Conservation (phyloP, 2,888 invertebrate species). For the Omphaloscelis lunosa region DNA sequence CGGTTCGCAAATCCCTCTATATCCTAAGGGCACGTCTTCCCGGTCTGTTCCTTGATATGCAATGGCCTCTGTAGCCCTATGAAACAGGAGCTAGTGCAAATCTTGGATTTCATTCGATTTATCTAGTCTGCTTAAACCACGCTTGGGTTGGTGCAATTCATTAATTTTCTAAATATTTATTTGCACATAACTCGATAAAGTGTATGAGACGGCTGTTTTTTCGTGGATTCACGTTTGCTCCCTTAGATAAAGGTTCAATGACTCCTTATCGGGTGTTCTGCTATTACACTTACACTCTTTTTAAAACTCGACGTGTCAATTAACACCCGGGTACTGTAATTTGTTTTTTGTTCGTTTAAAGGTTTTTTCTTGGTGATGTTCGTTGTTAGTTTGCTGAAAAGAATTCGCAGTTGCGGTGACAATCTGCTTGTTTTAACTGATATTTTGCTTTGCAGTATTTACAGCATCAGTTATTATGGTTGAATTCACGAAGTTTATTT, state of each 20-base stretch:
- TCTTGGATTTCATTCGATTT: not conserved
- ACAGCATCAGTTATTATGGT: conserved; percentile 18
- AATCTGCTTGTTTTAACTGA: conserved; percentile 38
- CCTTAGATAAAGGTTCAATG: not conserved
- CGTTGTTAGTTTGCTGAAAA: conserved; percentile 24
- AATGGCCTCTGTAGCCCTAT: not conserved
- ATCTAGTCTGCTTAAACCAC: not conserved
- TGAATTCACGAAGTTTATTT: not conserved
- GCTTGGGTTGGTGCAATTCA: not conserved
- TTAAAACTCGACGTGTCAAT: not conserved
- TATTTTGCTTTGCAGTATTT: conserved; percentile 44
- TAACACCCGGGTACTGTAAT: not conserved
- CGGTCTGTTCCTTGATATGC: not conserved
- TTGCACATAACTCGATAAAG: not conserved
- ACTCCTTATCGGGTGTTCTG: not conserved
- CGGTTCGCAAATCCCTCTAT: not conserved
- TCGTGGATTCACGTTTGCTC: not conserved
- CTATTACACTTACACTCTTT: not conserved
- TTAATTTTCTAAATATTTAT: not conserved
- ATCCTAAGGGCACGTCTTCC: not conserved
- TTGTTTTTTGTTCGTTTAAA: conserved; percentile 22
- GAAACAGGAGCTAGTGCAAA: not conserved
- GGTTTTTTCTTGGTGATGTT: conserved; percentile 28
- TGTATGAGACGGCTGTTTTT: not conserved
- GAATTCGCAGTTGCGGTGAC: conserved; percentile 20